Evolutionary conservation across 2,888 invertebrate genomes (phyloP), one percentile per base, ranked within the genome.

Genomic region (Acronicta psi): DNA sequence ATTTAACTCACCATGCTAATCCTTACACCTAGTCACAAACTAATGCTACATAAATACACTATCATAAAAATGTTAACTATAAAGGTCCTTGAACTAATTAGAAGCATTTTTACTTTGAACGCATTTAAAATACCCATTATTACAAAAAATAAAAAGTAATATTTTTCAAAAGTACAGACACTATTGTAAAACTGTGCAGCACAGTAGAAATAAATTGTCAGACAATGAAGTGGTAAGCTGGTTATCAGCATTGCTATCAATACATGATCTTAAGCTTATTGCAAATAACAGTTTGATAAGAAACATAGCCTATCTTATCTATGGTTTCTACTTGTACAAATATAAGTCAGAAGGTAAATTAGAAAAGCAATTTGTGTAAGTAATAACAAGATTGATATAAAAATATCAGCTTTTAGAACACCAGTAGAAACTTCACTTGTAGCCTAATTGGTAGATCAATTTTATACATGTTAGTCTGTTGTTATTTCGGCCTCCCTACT

Each of bases 251-350:
- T 66, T 82, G 66, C 84, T 92, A 93, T 93, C 92, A 90, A 89
- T 90, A 89, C 81, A 80, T 83, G 89, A 89, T 90, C 89, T 88
- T 89, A 89, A 90, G 91, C 91, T 88, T 88, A 87, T 83, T 82
- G 86, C 88, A 93, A 92, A 92, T 91, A 93, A 84, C 84, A 87
- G 72, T 79, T 79, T 85, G 93, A 93, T 93, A 93, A 93, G 85
- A 84, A 86, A 86, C 85, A 83, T 81, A 82, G 82, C 78, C 70
- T 91, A 91, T 92, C 92, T 93, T 89, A 92, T 93, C 92, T 82
- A 64, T 70, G 55, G 80, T 85, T 76, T 85, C 78, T 82, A 86
- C 80, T 80, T 82, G 81, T 82, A 72, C 70, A 85, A 87, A 86
- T 83, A 73, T 56, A 63, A 69, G 59, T 31, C 63, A 70, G 67